A percentile compares a stretch with the other conserved stretches of the same genome.
These are phyloP conservation scores for Steinernema khuongi DNA, from an alignment of 1,140 invertebrate genomes.

Conservation along the genomic window DNA sequence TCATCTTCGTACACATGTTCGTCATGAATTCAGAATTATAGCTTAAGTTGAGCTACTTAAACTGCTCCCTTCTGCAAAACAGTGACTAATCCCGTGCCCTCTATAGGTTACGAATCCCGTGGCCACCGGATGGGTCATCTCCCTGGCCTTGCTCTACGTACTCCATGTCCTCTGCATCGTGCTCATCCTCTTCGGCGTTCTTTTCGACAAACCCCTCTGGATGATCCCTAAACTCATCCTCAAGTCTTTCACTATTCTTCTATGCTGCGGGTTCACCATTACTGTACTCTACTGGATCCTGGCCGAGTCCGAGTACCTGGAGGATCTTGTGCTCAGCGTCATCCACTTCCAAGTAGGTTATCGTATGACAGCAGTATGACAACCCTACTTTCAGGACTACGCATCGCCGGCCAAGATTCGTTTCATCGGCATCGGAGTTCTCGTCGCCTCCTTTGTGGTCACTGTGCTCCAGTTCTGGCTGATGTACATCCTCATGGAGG, in stretches of 20 bases:
- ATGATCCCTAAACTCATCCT: slow-evolving; percentile 2
- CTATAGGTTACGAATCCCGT: slow-evolving; percentile 1
- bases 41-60: too few relatives aligned
- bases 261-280: not conserved
- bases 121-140: not conserved
- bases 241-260: not conserved
- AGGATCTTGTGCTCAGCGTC: not conserved
- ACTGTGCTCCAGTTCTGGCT: not conserved
- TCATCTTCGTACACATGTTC: too few relatives aligned
- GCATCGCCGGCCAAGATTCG: not conserved
- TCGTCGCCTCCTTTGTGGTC: not conserved
- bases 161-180: slow-evolving; percentile 1
- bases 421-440: not conserved
- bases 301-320: not conserved
- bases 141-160: not conserved
- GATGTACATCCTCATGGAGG: not conserved
- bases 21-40: too few relatives aligned
- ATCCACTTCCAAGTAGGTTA: not conserved
- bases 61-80: too few relatives aligned
- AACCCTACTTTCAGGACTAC: too few relatives aligned
- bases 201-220: not conserved
- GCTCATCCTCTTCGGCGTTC: not conserved
- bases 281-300: not conserved
- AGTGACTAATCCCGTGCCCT: too few relatives aligned
- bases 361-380: too few relatives aligned